Evolutionary conservation across 2,888 invertebrate genomes (phyloP), one percentile per base, ranked within the genome.

Genomic region (Acronicta leporina): DNA sequence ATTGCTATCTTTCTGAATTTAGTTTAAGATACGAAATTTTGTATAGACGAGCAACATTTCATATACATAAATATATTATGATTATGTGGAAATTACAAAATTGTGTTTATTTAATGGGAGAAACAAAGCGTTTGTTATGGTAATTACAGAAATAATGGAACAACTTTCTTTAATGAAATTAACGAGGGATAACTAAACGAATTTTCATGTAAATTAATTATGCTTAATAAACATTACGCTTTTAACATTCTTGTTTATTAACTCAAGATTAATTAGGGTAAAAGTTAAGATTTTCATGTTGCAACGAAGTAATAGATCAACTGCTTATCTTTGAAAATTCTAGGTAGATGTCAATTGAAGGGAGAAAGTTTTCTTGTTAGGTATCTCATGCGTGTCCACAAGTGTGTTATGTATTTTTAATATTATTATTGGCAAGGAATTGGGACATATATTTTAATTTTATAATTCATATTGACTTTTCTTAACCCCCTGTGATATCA

Each of bases 151-250:
- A 41, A 40, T 49, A 42, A 51, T 56, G 35, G 15, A 11, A n/a
- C 38, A 57, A 46, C 71, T 64, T 67, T 71, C 72, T 46, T 50
- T 43, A n/a, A 10, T 47, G 16, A 58, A 71, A 58, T 71, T 59
- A 77, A 68, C 64, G 56, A 77, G 47, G 61, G 53, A 52, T 68
- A 64, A 77, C 78, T 51, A 40, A 59, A 68, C 38, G 20, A 42
- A 50, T 59, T 68, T 42, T 10, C 52, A 74, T 62, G 46, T 14
- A 54, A 68, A 68, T 77, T 57, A 66, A 66, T 69, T 64, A 65
- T 65, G 65, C 47, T 73, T 56, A 73, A 67, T 58, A 54, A 49
- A 57, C 30, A 63, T 14, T 74, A 52, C 48, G 51, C 55, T 14
- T 48, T 68, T 15, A 41, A 0, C 20, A 15, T 33, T 13, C 33